Evolutionary conservation across 2,797 vertebrate species (phyloP), one percentile per base, ranked within the genome.

Genomic region (Cuniculus paca): DNA sequence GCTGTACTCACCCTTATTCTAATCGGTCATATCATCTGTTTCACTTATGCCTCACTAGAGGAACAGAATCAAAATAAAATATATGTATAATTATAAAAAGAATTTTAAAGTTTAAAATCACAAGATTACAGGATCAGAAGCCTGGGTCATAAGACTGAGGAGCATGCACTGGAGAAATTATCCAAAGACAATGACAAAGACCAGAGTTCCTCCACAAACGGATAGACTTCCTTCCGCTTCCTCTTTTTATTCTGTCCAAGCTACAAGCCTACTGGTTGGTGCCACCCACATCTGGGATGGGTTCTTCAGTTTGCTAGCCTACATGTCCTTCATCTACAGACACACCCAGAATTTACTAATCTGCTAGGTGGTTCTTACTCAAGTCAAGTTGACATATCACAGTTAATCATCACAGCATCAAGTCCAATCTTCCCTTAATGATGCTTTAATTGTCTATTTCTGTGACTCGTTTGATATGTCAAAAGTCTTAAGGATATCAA

Each of bases 401-500:
- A 75, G 17, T 48, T 26, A 74, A 74, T 48, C 6, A 75, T 48
- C 42, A 48, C 26, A 31, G 13, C 14, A 61, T 85, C 56, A 86
- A 79, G 94, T 95, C 80, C 78, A 95, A 24, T 74, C 70, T 84
- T 61, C 22, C 20, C 68, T 22, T 36, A 28, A 56, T 63, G 50
- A 39, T 74, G 54, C 54, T 93, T 60, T 94, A 11, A 83, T 17
- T 50, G 9, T 60, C 84, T 90, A 84, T 92, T 97, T 96, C 72
- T 94, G 87, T 80, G 70, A 84, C 60, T 95, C 42, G 68, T 89
- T 96, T 87, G 39, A 93, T 85, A 72, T 80, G 14, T 89, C 75
- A 88, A 85, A 92, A 96, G 50, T 42, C 45, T 91, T 83, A 60
- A 61, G 63, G 81, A 94, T 52, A 68, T 80, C 68, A 74, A 93